Evolutionary conservation across 2,113 vertebrate species (phyloP), one percentile per base, ranked within the genome.

Genomic region (Aspidoscelis tigris): DNA sequence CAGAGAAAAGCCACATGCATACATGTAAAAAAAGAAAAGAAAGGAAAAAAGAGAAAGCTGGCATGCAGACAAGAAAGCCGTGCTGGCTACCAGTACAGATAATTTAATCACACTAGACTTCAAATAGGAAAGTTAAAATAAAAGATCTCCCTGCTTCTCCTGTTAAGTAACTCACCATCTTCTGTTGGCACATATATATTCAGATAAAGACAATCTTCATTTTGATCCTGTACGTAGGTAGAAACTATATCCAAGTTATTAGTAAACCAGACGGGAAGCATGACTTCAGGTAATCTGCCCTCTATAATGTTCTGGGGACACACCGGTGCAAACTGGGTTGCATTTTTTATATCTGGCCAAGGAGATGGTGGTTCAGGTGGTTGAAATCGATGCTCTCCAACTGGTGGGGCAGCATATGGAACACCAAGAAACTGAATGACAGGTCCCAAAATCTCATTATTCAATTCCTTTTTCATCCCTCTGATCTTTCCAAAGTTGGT

Each of bases 231-330:
- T 41, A 99, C 98, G 9, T 98, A 99, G 5, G 98, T 96, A 21
- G 98, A 98, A 93, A 99, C 98, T 92, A 99, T 96, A 91, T 99
- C 99, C 91, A 99, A 95, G 96, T 98, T 98, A 95, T 98, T 99
- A 90, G 98, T 99, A 95, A 99, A 99, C 99, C 99, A 99, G 87
- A 99, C 98, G 0, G 99, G 99, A 92, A 99, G 97, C 99, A 99
- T 99, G 91, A 99, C 98, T 92, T 99, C 98, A 1, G 98, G 98
- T 89, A 99, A 90, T 78, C 98, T 97, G 91, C 99, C 99, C 89
- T 99, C 98, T 84, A 99, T 96, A 90, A 99, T 98, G 94, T 97
- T 99, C 95, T 99, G 99, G 61, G 98, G 99, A 92, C 99, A 99
- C 50, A 99, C 99, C 0, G 99, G 98, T 87, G 96, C 98, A 93